phyloP scores from a whole-genome alignment of 1,140 invertebrate genomes.

The Sitodiplosis mosellana region DNA sequence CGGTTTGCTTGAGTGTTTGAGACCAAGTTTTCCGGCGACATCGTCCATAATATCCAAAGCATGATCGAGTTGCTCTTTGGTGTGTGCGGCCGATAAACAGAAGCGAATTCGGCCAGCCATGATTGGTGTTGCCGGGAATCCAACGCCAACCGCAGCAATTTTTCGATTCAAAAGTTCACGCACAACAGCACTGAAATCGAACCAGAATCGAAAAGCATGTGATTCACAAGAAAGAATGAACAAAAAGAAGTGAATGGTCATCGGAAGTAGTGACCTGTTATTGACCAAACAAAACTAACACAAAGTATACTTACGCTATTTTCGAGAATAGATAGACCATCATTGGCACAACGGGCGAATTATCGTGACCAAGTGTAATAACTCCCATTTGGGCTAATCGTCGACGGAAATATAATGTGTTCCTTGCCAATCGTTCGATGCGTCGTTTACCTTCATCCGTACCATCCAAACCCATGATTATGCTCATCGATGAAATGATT shows the following conservation, averaged over 20 bases:
- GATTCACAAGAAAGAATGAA: background rate
- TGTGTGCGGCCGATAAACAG: constrained; percentile 90
- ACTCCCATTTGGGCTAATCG: constrained; percentile 80
- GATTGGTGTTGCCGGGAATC: constrained; percentile 95
- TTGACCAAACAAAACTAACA: constrained; percentile 2
- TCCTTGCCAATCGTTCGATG: constrained; percentile 58
- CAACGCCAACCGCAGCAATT: constrained; percentile 88
- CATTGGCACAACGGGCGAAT: constrained; percentile 93
- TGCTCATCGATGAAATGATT: constrained; percentile 73
- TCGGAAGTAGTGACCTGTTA: background rate
- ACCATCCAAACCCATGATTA: constrained; percentile 75
- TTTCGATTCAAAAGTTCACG: constrained; percentile 61
- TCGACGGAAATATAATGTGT: constrained; percentile 74
- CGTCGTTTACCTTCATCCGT: constrained; percentile 51
- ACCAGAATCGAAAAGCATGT: constrained; percentile 1
- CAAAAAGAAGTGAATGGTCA: background rate
- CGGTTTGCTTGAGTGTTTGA: constrained; percentile 50
- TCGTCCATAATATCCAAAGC: constrained; percentile 53
- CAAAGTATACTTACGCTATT: constrained; percentile 48
- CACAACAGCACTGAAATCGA: constrained; percentile 50
- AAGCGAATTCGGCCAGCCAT: constrained; percentile 86
- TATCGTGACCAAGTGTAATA: constrained; percentile 88
- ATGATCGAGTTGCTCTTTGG: constrained; percentile 86
- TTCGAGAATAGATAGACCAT: constrained; percentile 85
- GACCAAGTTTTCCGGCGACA: constrained; percentile 45